Base-by-base conservation (phyloP, 2,113 vertebrate species). In the Ceratotherium simum region DNA sequence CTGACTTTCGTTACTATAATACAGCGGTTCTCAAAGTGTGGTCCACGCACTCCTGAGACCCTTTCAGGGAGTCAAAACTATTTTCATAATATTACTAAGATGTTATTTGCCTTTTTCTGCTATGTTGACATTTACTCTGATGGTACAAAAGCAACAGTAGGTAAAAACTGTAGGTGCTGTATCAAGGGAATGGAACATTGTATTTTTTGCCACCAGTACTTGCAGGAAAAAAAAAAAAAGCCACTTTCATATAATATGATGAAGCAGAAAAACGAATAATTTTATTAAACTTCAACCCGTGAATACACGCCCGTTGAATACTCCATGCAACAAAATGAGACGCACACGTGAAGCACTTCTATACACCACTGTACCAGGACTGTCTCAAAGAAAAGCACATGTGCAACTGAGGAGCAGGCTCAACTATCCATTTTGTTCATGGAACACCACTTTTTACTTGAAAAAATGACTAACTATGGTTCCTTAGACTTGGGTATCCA, bases 351-450 rank as follows among this genome's bases (percentile, higher is more conserved):
- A 33, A 48, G 21, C 14, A 27, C 27, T 11, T 33, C 13, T 27
- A 12, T 29, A 46, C 29, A n/a, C 25, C 25, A 0, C 39, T 5
- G 2, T 0, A 17, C 18, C 2, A 6, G 1, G 17, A 56, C 13
- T 1, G 0, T 62, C 33, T 51, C 76, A 54, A 3, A 54, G 33
- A 73, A 42, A 31, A 73, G 48, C 18, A 25, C 3, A 0, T 20
- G 36, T 31, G 29, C 3, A 1, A 36, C 12, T 17, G 29, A 65
- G 46, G 29, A 1, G 5, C n/a, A 42, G 3, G 39, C 73, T 79
- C 51, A 21, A 18, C 2, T 21, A 18, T 21, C 21, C 83, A 69
- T 62, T 36, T n/a, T 17, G n/a, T 27, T 10, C 80, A 54, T 4
- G 31, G 39, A n/a, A 62, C 21, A 46, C 12, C n/a, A 31, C 42